Base-by-base conservation (phyloP, 2,797 vertebrate species). In the Chelonia mydas region DNA sequence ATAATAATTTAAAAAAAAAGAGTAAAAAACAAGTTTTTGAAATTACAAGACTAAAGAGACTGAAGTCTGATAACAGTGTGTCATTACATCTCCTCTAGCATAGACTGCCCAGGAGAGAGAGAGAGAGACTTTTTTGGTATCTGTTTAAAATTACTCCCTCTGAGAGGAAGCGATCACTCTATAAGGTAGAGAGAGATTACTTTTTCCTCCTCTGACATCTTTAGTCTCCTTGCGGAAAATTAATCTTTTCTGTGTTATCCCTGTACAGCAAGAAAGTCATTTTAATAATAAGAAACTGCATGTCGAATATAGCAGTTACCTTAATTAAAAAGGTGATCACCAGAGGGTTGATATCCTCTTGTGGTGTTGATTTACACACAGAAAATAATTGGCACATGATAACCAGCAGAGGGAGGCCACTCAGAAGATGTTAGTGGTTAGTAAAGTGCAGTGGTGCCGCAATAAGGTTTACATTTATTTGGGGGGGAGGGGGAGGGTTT, bases 381-480 rank as follows among this genome's bases (percentile, higher is more conserved):
- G 83, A 96, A 95, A 96, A 95, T 92, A 97, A 92, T 68, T 95
- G 91, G 31, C 83, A 91, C 19, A 85, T 7, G 74, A 89, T 79
- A 92, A 83, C 45, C n/a, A 91, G 55, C 33, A 90, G 85, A 96
- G 51, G 17, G 59, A 96, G 50, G 13, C 1, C 28, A 83, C 31
- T 91, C 65, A 86, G 54, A 88, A 5, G 2, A 2, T 5, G n/a
- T 79, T 94, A 89, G 16, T 54, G 88, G 13, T 87, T 90, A 93
- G 4, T 72, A 93, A 88, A 31, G 27, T 72, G 79, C 2, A 89
- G 80, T 95, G 86, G 92, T 74, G 61, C 3, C 31, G 11, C 84
- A 74, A 79, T 45, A 84, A 91, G 12, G n/a, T 90, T 94, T 92
- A 68, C 16, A 77, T 92, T 95, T 97, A 94, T 96, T 90, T 55